Conservation (phyloP, 2,888 invertebrate species). For the Erebia ligea region DNA sequence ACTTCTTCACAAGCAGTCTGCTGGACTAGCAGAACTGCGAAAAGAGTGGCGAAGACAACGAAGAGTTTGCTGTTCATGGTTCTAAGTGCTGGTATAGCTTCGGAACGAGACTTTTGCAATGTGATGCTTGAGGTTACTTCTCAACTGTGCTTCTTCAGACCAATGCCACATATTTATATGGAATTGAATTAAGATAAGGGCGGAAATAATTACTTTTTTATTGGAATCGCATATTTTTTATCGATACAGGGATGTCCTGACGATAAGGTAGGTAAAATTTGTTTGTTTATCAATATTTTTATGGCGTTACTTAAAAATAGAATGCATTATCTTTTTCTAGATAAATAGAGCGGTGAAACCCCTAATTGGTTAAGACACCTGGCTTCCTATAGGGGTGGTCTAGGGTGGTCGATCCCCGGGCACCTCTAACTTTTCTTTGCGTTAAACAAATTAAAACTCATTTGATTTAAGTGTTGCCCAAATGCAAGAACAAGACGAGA, state of each 20-base stretch:
- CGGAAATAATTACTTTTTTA: no score
- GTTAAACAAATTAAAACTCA: no score
- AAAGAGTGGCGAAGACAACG: constrained; percentile 3
- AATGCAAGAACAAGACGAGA: no score
- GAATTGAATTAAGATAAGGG: neutral
- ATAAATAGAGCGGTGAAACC: neutral
- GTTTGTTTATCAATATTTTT: neutral
- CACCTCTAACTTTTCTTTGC: no score
- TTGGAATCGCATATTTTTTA: neutral
- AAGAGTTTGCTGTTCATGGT: constrained; percentile 18
- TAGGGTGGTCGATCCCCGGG: no score
- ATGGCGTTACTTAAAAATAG: neutral
- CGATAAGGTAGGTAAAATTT: neutral
- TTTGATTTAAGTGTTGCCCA: no score
- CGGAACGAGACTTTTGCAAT: neutral
- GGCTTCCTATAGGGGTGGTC: no score
- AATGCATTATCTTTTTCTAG: neutral
- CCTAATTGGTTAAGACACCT: no score
- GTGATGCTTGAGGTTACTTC: neutral
- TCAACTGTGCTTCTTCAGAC: constrained; percentile 5
- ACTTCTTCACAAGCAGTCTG: constrained; percentile 14
- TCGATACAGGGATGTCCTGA: neutral
- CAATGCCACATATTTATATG: neutral
- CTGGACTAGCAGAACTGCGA: constrained; percentile 2
- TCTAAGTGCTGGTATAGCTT: neutral